Evolutionary conservation across 30 jellyfish, hydroid and myxozoan species (phyloP).

Genomic region (Aurelia aurita complex sp. Pacific): DNA sequence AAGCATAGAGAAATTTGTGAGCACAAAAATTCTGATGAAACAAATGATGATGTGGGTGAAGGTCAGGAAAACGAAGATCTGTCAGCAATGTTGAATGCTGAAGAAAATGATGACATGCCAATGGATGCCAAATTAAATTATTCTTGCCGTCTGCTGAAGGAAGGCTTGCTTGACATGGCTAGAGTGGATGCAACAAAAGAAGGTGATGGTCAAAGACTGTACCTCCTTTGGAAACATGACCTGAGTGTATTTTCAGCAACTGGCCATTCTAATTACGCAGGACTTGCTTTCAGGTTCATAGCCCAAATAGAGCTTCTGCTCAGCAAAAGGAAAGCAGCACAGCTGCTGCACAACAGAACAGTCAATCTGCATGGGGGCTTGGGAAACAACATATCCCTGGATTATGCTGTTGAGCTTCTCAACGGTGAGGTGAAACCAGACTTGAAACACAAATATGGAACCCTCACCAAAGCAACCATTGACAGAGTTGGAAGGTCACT

Average conservation of each 20-base stretch:
- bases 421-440: no score
- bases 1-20: neutral
- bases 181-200: neutral
- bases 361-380: neutral
- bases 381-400: neutral
- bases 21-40: neutral
- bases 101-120: no score
- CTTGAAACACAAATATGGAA: no score
- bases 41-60: neutral
- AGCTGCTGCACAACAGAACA: no score
- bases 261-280: conserved; percentile 10
- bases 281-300: neutral
- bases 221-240: neutral
- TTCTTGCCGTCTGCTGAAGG: neutral
- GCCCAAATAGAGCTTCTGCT: neutral
- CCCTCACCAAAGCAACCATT: no score
- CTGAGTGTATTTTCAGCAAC: neutral
- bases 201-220: conserved; percentile 9
- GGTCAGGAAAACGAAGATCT: neutral
- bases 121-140: no score
- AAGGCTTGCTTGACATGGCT: conserved; percentile 11
- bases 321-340: conserved; percentile 1
- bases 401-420: no score
- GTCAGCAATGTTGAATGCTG: neutral
- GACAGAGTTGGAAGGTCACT: no score